Conservation (phyloP, 2,888 invertebrate species). For the Troglohyphantes excavatus region DNA sequence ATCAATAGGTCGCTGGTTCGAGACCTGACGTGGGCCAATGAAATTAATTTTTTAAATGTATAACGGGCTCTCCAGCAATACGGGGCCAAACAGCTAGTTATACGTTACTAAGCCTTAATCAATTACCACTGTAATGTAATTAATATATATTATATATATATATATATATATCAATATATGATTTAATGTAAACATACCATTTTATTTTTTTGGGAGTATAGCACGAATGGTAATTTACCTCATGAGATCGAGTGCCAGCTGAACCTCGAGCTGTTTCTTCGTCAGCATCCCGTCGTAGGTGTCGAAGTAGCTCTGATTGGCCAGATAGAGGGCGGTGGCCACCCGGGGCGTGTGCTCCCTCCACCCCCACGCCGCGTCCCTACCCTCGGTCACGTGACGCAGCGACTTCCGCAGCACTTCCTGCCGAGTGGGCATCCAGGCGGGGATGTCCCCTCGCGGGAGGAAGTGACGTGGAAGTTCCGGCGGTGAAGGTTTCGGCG, state of each 20-base stretch:
- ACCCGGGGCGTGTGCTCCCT: slow-evolving; percentile 40
- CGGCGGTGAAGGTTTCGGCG: neutral
- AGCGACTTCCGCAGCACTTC: slow-evolving; percentile 63
- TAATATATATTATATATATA: too few species aligned
- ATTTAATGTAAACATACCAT: too few species aligned
- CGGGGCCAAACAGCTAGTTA: too few species aligned
- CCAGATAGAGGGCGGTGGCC: slow-evolving; percentile 46
- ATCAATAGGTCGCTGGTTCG: too few species aligned
- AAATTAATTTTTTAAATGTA: too few species aligned
- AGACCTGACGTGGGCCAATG: too few species aligned
- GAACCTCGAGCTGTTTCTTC: slow-evolving; percentile 67
- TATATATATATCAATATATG: too few species aligned
- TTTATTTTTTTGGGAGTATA: too few species aligned
- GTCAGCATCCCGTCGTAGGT: slow-evolving; percentile 61
- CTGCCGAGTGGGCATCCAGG: slow-evolving; percentile 53
- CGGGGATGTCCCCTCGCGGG: slow-evolving; percentile 17
- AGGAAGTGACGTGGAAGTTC: neutral
- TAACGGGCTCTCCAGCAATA: too few species aligned
- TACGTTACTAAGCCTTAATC: too few species aligned
- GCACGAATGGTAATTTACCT: slow-evolving; percentile 14
- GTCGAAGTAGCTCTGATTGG: slow-evolving; percentile 66
- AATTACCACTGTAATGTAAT: too few species aligned
- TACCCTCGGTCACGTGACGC: slow-evolving; percentile 35
- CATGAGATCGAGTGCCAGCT: slow-evolving; percentile 63
- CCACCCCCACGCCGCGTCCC: slow-evolving; percentile 69